These are phyloP conservation scores for Nomada goodeniana DNA, from an alignment of 2,888 invertebrate species.

Conservation along the genomic window DNA sequence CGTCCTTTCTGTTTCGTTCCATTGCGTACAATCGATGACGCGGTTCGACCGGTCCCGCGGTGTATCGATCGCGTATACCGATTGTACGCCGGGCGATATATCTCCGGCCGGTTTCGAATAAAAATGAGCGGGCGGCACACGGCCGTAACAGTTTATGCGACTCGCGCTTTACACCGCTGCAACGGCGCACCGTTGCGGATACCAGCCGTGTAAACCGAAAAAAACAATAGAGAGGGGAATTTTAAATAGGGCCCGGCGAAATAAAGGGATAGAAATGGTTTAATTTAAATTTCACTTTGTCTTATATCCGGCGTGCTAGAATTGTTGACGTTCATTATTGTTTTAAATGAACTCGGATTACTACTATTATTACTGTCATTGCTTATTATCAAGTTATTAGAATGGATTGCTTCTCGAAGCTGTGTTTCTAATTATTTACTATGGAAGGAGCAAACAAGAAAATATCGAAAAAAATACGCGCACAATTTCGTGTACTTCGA, in stretches of 20 bases:
- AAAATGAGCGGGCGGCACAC: slow-evolving; percentile 19
- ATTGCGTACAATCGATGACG: slow-evolving; percentile 45
- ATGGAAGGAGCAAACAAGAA: too few species aligned
- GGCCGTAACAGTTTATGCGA: slow-evolving; percentile 40
- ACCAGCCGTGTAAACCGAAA: slow-evolving; percentile 27
- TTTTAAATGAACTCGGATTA: too few species aligned
- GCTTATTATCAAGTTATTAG: too few species aligned
- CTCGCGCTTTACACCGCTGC: slow-evolving; percentile 28
- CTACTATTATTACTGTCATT: background rate
- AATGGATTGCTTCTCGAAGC: too few species aligned
- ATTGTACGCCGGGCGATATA: slow-evolving; percentile 37
- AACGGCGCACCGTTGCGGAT: slow-evolving; percentile 1
- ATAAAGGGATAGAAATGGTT: too few species aligned
- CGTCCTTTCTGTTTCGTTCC: background rate
- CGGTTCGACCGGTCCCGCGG: slow-evolving; percentile 55
- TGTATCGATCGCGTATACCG: slow-evolving; percentile 28
- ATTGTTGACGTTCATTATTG: too few species aligned
- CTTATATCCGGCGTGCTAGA: too few species aligned
- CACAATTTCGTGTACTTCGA: too few species aligned
- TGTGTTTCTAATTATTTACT: too few species aligned
- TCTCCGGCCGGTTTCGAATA: slow-evolving; percentile 16
- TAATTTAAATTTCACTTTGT: too few species aligned
- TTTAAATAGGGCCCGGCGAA: slow-evolving; percentile 22
- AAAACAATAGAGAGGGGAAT: slow-evolving; percentile 48
- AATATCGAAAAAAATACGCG: too few species aligned